Percentiles rank a stretch among this genome's conserved stretches.
Conservation (phyloP, 2,888 invertebrate species). For the Chamaedrilus cognettii region DNA sequence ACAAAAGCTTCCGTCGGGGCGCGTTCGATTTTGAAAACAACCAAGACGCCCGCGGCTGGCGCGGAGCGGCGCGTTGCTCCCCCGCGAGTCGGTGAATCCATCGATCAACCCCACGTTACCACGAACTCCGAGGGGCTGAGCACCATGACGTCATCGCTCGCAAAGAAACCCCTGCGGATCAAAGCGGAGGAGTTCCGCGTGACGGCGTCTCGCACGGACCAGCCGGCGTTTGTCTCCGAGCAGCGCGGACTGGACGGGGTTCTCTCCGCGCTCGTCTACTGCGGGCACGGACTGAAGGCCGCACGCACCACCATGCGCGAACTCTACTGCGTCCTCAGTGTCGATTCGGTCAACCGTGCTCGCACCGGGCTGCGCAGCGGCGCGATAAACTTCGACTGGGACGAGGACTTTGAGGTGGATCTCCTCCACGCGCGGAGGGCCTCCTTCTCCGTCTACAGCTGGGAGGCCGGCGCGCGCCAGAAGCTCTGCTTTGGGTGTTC, state of each 20-base stretch:
- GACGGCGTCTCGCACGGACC: constrained; percentile 23
- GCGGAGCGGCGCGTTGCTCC: neutral
- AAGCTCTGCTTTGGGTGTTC: constrained; percentile 65
- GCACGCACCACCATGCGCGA: constrained; percentile 64
- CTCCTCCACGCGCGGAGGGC: constrained; percentile 87
- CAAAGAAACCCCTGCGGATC: constrained; percentile 53
- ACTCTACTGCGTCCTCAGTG: constrained; percentile 96
- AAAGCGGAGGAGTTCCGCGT: constrained; percentile 56
- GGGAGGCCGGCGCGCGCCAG: constrained; percentile 98
- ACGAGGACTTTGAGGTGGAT: constrained; percentile 97
- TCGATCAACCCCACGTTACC: neutral
- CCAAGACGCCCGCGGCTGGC: neutral
- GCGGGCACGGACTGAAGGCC: constrained; percentile 61
- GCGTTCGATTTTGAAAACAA: neutral
- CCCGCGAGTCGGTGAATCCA: neutral
- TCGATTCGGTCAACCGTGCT: constrained; percentile 95
- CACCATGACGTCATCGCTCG: neutral
- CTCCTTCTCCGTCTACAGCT: constrained; percentile 95
- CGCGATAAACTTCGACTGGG: constrained; percentile 98
- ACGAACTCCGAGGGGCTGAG: neutral
- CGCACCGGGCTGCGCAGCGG: constrained; percentile 94
- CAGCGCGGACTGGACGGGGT: constrained; percentile 43
- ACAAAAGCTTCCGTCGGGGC: too few species aligned
- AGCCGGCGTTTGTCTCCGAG: neutral
- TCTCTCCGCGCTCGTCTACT: constrained; percentile 59